Evolutionary conservation across 2,888 invertebrate genomes (phyloP), one percentile per base, ranked within the genome.

Genomic region (Ariolimax columbianus): DNA sequence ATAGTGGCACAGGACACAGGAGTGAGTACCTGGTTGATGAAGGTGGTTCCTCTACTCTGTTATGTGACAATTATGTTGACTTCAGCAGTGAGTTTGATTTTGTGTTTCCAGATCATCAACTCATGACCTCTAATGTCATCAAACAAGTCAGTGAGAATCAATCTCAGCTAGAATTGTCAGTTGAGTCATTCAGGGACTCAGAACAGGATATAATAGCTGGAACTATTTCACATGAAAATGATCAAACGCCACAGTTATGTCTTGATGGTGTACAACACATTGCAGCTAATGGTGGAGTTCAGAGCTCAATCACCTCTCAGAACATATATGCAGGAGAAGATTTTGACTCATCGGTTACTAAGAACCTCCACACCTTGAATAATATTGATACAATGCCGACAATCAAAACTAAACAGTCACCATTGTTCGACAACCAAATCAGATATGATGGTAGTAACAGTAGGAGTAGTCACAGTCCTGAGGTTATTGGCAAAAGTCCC

Each of bases 71-170:
- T 82, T 82, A 70, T 82, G 40, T 83, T 23, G 87, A 88, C 43
- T 23, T 82, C 1, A 33, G 51, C 14, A 40, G 66, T 2, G 68
- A 73, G 36, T 88, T 77, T 70, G 38, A 77, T n/a, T 68, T 70
- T 26, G n/a, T 40, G 75, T 86, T 51, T 59, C 59, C 78, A n/a
- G 73, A 40, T 26, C 11, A 59, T 17, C 83, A 83, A 26, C 93
- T 94, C 85, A 93, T 93, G 87, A 93, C 92, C 77, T 89, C 93
- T 4, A 94, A 94, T 82, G 93, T 94, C 92, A 91, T 94, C 82
- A 91, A 93, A 78, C 92, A 92, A 86, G 93, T 94, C n/a, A 92
- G 82, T 88, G 93, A 83, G 91, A 91, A 79, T 89, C 90, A 92
- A 59, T 92, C 91, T 26, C 91, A 91, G 73, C 88, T 94, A 68